Base-by-base conservation (phyloP, 1,140 invertebrate genomes). In the Homarus americanus region DNA sequence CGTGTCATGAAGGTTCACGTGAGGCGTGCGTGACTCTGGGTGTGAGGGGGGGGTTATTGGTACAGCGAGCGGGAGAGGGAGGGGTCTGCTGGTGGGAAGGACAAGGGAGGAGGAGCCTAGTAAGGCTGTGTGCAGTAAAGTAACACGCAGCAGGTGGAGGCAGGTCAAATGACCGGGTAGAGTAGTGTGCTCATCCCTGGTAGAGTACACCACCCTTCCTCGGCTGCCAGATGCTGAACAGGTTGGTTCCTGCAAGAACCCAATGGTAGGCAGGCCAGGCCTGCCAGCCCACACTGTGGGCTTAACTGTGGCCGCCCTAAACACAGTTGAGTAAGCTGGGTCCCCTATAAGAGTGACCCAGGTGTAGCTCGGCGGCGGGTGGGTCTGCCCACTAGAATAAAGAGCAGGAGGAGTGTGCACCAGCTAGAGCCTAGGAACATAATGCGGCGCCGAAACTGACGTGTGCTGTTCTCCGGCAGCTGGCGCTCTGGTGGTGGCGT, bases 391-490 rank as follows among this genome's bases (percentile, higher is more conserved):
- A 53, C 82, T 83, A 83, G 82, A 83, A 44, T 83, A 83, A 58
- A 83, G 82, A 83, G 82, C 53, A 28, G 53, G 53, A 63, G 75
- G 76, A 79, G 76, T 49, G 40, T 79, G 36, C 41, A 49, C 3
- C 44, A 79, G 28, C 40, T 79, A 79, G 28, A 79, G 2, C 36
- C 24, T 1, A 41, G 49, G 44, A 24, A 49, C 40, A 78, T 58
- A 28, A 28, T 32, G 79, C 66, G 78, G 38, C 79, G 72, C 24
- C 36, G 28, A 87, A 78, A 91, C 89, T 91, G 82, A 91, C 82
- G 38, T 79, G 89, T 91, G 89, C 72, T 91, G 89, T 91, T 91
- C 89, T 91, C 82, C 89, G 89, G 82, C 89, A 91, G 89, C 89
- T 91, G 82, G 75, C 66, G 87, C 82, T 82, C 82, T 91, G 75